Conservation (phyloP, 2,113 vertebrate species). For the Rynchops niger region DNA sequence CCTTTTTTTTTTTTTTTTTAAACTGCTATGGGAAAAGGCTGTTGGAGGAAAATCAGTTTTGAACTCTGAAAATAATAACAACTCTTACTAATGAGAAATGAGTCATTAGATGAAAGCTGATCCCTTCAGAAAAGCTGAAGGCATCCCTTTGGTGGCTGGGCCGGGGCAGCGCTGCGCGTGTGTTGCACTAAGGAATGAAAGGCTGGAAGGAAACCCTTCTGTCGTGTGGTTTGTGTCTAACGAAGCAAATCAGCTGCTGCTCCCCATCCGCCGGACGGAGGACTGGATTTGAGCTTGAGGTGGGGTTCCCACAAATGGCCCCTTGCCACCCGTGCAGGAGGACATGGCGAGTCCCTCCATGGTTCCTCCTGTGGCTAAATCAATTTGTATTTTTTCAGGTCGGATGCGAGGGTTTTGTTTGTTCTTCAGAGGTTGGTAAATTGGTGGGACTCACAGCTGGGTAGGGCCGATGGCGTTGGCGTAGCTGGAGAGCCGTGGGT, state of each 20-base stretch:
- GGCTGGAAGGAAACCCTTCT: background rate
- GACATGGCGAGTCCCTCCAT: background rate
- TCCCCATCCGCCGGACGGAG: background rate
- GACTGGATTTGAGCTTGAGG: background rate
- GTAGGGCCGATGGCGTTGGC: too few relatives aligned
- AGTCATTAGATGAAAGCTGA: background rate
- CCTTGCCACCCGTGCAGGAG: fast-evolving
- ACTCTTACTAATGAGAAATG: background rate
- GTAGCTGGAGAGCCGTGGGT: background rate
- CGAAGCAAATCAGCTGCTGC: background rate
- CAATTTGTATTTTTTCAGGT: background rate
- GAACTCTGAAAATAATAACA: background rate
- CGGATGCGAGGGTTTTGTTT: fast-evolving
- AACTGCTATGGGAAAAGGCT: background rate
- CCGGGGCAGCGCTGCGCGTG: too few relatives aligned
- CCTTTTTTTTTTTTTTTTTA: too few relatives aligned
- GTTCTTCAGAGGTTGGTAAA: background rate
- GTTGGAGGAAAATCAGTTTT: background rate
- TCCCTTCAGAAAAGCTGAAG: background rate
- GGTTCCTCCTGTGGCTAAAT: background rate
- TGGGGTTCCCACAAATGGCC: background rate
- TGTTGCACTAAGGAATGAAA: fast-evolving
- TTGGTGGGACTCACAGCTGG: background rate
- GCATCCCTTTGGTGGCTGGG: background rate
- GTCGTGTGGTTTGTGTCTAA: background rate